Evolutionary conservation across 2,797 vertebrate genomes (phyloP), one percentile per base, ranked within the genome.

Genomic region (Hoplostethus atlanticus): DNA sequence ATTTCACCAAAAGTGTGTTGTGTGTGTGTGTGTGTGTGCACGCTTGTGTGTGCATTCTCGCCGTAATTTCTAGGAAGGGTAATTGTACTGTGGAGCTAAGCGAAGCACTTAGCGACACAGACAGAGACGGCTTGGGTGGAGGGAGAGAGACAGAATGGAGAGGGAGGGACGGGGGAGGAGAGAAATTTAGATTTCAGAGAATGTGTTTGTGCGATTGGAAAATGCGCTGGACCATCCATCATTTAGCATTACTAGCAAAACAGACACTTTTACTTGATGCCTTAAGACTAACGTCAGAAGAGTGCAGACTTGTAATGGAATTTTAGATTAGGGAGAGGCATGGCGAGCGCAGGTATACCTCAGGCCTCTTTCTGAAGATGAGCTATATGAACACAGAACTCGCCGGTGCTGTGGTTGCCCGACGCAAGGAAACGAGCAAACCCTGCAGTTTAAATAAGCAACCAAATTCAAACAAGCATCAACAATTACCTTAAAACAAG

Each of bases 321-420:
- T 87, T 84, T 78, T 84, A 74, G 73, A 87, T 80, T 42, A 85
- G 64, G 8, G 36, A 59, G 67, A 64, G 63, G 4, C 62, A 68
- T 38, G 31, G 71, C 7, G 57, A 73, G 56, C 68, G 68, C 76
- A 82, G 71, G 56, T 80, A 36, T n/a, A 83, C 83, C 79, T 76
- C 44, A 59, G 81, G 74, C 80, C 78, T 40, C 67, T 21, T 62
- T 55, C 48, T 44, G 25, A 80, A 64, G 38, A 2, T 11, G 12
- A 58, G 8, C 6, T 10, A 5, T 16, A 11, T 38, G 6, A 57
- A 59, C 72, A 71, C 64, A 67, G 59, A 73, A 83, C 56, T 40
- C 63, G 74, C 68, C 53, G 63, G 47, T 54, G 81, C 71, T 75
- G 61, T 68, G 76, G 85, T 34, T 68, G 68, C 84, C 86, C 84